These are phyloP conservation scores for Chlorodrepanis virens DNA, from an alignment of 2,113 vertebrate genomes.

Conservation along the genomic window DNA sequence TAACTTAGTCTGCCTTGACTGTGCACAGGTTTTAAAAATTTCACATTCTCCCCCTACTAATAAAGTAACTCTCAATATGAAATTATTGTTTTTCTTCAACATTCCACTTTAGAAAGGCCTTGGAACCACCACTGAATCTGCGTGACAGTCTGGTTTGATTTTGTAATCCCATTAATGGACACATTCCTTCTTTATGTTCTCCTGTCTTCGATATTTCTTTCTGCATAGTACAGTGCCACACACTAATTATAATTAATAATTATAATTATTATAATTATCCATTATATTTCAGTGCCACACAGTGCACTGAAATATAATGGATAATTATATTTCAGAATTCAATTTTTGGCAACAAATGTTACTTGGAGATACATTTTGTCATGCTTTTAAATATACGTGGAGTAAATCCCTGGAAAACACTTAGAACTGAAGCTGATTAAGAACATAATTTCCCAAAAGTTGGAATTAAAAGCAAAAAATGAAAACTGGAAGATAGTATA, in stretches of 20 bases:
- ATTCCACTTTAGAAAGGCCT: background rate
- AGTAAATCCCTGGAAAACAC: background rate
- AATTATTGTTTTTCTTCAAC: constrained; percentile 9
- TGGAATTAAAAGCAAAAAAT: background rate
- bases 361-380: background rate
- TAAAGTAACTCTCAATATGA: background rate
- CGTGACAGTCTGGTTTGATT: background rate
- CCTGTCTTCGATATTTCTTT: background rate
- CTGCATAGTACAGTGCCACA: background rate
- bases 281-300: background rate
- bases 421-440: background rate
- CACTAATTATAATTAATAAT: background rate
- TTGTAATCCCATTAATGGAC: constrained; percentile 19
- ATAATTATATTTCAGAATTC: constrained; percentile 2
- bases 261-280: no score
- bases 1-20: background rate
- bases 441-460: background rate
- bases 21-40: background rate
- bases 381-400: background rate
- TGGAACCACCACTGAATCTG: background rate
- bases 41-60: background rate
- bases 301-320: background rate
- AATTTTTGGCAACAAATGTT: background rate
- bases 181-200: background rate
- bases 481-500: fast-evolving